A percentile compares a stretch with the other conserved stretches of the same genome.
phyloP scores from a whole-genome alignment of 2,797 vertebrate genomes.

The Pseudotriccus pelzelni region DNA sequence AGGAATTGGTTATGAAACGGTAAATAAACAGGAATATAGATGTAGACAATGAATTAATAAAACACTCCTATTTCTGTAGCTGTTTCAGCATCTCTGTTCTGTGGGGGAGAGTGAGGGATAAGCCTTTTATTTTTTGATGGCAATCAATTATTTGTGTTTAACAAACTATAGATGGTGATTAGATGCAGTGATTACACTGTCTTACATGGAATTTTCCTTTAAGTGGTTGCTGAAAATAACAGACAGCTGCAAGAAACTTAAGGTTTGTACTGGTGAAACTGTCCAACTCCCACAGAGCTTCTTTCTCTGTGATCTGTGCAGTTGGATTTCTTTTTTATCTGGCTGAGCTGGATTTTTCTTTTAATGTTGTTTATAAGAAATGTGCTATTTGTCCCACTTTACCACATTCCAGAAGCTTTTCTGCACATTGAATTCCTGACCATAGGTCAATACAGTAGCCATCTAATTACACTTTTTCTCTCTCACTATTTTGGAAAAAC shows the following conservation, averaged over 20 bases:
- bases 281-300: background rate
- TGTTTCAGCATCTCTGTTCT: background rate
- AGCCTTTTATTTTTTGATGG: background rate
- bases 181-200: background rate
- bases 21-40: background rate
- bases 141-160: background rate
- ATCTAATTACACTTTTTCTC: constrained; percentile 8
- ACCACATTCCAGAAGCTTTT: background rate
- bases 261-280: constrained; percentile 18
- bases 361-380: background rate
- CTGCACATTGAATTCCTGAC: background rate
- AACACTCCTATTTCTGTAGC: background rate
- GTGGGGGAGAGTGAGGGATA: background rate
- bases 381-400: background rate
- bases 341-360: background rate
- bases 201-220: constrained; percentile 23
- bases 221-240: constrained; percentile 46
- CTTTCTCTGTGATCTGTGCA: background rate
- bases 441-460: background rate
- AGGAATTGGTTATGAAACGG: background rate
- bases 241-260: constrained; percentile 40
- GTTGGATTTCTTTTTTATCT: background rate
- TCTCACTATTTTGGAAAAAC: constrained; percentile 10
- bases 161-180: background rate
- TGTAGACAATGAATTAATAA: background rate